These are phyloP conservation scores for Epinotia ramella DNA, from an alignment of 2,888 invertebrate genomes.

Conservation along the genomic window DNA sequence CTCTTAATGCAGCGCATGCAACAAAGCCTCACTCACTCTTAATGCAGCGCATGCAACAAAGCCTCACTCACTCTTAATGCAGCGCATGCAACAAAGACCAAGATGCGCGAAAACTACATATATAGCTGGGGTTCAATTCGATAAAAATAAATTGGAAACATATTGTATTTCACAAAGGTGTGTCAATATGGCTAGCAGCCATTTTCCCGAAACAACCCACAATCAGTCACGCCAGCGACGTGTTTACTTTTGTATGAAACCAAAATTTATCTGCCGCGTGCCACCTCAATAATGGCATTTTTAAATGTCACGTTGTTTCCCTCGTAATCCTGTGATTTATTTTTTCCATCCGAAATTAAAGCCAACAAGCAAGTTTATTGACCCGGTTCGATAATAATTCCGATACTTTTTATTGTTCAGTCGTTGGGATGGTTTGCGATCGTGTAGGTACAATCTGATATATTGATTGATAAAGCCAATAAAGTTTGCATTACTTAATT, in stretches of 20 bases:
- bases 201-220: conserved; percentile 47
- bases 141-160: conserved; percentile 1
- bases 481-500: conserved; percentile 2
- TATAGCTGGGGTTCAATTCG: background rate
- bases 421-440: conserved; percentile 9
- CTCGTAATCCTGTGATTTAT: conserved; percentile 44
- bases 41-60: too few relatives aligned
- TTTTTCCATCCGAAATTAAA: conserved; percentile 38
- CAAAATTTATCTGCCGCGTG: conserved; percentile 39
- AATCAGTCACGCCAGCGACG: conserved; percentile 52
- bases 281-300: conserved; percentile 42
- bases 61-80: too few relatives aligned
- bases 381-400: conserved; percentile 32
- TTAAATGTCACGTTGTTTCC: conserved; percentile 44
- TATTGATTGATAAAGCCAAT: conserved; percentile 15
- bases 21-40: too few relatives aligned
- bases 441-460: conserved; percentile 13
- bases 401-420: conserved; percentile 27
- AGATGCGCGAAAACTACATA: too few relatives aligned
- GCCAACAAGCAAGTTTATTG: conserved; percentile 36
- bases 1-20: too few relatives aligned
- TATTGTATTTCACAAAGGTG: conserved; percentile 2
- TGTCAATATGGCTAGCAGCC: conserved; percentile 15
- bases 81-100: too few relatives aligned
- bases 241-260: conserved; percentile 45